Evolutionary conservation across 2,113 vertebrate genomes (phyloP), one percentile per base, ranked within the genome.

Genomic region (Cariama cristata): DNA sequence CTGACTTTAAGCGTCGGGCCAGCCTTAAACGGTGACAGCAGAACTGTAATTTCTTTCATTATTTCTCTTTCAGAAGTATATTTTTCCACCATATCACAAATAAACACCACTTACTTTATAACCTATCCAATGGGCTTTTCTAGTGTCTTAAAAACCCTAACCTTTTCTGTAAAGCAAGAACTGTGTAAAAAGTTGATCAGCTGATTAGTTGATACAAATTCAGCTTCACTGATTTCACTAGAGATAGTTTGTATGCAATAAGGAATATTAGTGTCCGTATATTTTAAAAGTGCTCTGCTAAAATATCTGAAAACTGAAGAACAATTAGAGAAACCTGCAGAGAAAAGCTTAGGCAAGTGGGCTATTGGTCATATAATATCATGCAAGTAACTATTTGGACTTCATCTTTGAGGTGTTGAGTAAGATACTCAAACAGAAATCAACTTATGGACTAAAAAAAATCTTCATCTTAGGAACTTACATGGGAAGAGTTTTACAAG

Each of bases 311-410:
- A 91, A 83, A 30, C 9, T 62, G 35, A 74, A 71, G 30, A 86
- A 63, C 12, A 18, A 19, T 52, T 89, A 77, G 6, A 69, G 19
- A 91, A 93, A 55, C 1, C 4, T 82, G 24, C n/a, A 60, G 12
- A 44, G 30, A 69, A 84, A 68, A 66, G 2, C 18, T 59, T 33
- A 56, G 14, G 80, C 20, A 68, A 38, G 6, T 17, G 5, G 2
- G 2, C 8, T 17, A 38, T 19, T 3, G 1, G 4, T 33, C 38
- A 24, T 67, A 19, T 12, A 63, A 35, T 20, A 62, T 2, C 12
- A 33, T 5, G 47, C 2, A 75, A 45, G 5, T 28, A 69, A 33
- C 0, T 0, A 3, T n/a, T 50, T 47, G 12, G 16, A 47, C 5
- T 38, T 75, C 1, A 24, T 49, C 21, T 64, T 63, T 27, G 32